Percentiles rank a stretch among this genome's conserved stretches.
phyloP scores from a whole-genome alignment of 2,113 vertebrate species.

The Scatophagus argus region DNA sequence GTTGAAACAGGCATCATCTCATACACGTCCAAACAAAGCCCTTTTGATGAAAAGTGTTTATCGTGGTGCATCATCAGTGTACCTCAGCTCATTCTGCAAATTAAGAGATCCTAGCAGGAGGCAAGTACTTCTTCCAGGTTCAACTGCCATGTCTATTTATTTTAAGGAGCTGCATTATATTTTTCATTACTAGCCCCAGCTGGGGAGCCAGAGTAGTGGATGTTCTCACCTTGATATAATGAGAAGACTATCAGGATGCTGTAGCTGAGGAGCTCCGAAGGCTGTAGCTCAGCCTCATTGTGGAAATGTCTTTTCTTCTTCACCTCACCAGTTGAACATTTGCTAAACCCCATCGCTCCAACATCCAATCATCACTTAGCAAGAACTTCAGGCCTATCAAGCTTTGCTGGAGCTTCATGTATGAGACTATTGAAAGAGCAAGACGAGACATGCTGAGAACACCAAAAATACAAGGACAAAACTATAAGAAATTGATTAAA shows the following conservation, averaged over 20 bases:
- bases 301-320: background rate
- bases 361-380: background rate
- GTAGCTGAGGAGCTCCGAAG: background rate
- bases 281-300: background rate
- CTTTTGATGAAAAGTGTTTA: conserved; percentile 23
- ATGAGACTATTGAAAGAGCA: too few relatives aligned
- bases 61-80: conserved; percentile 6
- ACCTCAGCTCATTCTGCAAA: background rate
- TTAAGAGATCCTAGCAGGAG: conserved; percentile 23
- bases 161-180: conserved; percentile 18
- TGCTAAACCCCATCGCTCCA: background rate
- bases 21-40: conserved; percentile 17
- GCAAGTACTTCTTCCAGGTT: conserved; percentile 21
- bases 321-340: background rate
- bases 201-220: background rate
- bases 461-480: too few relatives aligned
- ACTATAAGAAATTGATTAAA: too few relatives aligned
- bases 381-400: background rate
- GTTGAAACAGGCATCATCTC: conserved; percentile 46
- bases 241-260: conserved; percentile 15
- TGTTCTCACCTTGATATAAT: conserved; percentile 1
- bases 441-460: too few relatives aligned
- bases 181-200: conserved; percentile 25
- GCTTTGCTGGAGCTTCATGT: background rate
- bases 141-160: conserved; percentile 7